Percentiles rank a stretch among this genome's conserved stretches.
phyloP scores from a whole-genome alignment of 2,888 invertebrate genomes.

The Drosophila neonasuta region DNA sequence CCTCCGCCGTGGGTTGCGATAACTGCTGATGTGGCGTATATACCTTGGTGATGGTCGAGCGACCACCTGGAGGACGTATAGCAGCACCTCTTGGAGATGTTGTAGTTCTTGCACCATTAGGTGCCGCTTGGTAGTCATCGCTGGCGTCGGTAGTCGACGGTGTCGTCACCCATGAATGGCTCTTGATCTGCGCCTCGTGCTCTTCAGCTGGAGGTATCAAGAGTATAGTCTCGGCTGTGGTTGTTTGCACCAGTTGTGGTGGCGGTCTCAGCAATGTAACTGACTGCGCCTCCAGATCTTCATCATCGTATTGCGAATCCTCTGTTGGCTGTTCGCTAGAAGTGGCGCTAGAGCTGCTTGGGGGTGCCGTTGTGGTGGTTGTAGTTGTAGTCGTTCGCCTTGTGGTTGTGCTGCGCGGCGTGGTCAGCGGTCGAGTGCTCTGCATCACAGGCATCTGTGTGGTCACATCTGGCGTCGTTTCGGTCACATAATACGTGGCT shows the following conservation, averaged over 20 bases:
- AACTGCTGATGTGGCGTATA: constrained; percentile 75
- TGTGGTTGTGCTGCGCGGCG: constrained; percentile 19
- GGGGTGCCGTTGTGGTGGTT: constrained; percentile 33
- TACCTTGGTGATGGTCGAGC: constrained; percentile 86
- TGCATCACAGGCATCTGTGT: constrained; percentile 48
- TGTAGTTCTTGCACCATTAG: constrained; percentile 26
- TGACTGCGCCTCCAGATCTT: constrained; percentile 78
- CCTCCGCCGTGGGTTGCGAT: constrained; percentile 81
- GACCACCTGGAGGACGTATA: constrained; percentile 81
- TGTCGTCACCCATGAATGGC: constrained; percentile 71
- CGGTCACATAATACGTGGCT: constrained; percentile 79
- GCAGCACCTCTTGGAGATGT: constrained; percentile 25
- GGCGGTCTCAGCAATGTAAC: constrained; percentile 66
- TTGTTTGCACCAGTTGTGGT: constrained; percentile 66
- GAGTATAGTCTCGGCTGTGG: constrained; percentile 81
- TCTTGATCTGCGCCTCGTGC: constrained; percentile 76
- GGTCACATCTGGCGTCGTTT: constrained; percentile 63
- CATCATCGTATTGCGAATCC: constrained; percentile 68
- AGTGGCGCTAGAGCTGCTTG: constrained; percentile 25
- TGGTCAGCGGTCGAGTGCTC: constrained; percentile 41
- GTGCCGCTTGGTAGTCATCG: constrained; percentile 50
- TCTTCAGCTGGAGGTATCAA: constrained; percentile 82
- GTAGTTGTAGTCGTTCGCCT: constrained; percentile 28
- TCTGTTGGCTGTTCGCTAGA: constrained; percentile 47
- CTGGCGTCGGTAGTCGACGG: constrained; percentile 48